Conservation (phyloP, 2,797 vertebrate species). For the Ctenopoma kingsleyae region DNA sequence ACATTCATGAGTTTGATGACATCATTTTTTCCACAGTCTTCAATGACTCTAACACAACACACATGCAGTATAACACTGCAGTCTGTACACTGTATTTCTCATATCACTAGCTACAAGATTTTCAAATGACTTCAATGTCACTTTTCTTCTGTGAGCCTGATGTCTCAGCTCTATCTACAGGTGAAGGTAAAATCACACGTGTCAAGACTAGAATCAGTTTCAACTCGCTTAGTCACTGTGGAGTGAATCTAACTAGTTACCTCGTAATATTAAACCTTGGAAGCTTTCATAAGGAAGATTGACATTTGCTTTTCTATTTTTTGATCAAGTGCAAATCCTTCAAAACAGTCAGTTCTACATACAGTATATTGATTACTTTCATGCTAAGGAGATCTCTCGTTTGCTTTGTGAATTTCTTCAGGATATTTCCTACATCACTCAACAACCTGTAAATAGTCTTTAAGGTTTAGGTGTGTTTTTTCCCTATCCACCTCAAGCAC, state of each 20-base stretch:
- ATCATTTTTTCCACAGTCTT: constrained; percentile 46
- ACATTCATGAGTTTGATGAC: constrained; percentile 74
- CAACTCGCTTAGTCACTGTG: constrained; percentile 20
- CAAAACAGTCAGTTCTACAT: constrained; percentile 29
- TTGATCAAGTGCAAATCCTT: constrained; percentile 21
- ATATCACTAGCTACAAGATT: constrained; percentile 40
- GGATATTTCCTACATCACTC: constrained; percentile 14
- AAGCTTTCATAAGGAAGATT: constrained; percentile 37
- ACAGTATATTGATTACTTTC: constrained; percentile 51
- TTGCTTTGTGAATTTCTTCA: constrained; percentile 20
- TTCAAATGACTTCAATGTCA: constrained; percentile 18
- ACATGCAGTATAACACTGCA: constrained; percentile 50
- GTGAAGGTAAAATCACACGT: constrained; percentile 23
- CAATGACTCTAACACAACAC: constrained; percentile 37
- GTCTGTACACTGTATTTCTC: constrained; percentile 44
- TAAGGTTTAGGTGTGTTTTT: constrained; percentile 17
- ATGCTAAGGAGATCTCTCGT: constrained; percentile 38
- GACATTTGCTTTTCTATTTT: constrained; percentile 35
- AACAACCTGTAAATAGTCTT: constrained; percentile 23
- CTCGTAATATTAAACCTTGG: constrained; percentile 22
- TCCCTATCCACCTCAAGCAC: constrained; percentile 24
- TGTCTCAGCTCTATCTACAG: constrained; percentile 51
- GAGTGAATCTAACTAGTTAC: constrained; percentile 14
- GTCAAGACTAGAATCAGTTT: constrained; percentile 21
- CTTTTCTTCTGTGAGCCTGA: constrained; percentile 31